A percentile compares a stretch with the other conserved stretches of the same genome.
These are phyloP conservation scores for Frankliniella fusca DNA, from an alignment of 2,888 invertebrate species.

Conservation along the genomic window DNA sequence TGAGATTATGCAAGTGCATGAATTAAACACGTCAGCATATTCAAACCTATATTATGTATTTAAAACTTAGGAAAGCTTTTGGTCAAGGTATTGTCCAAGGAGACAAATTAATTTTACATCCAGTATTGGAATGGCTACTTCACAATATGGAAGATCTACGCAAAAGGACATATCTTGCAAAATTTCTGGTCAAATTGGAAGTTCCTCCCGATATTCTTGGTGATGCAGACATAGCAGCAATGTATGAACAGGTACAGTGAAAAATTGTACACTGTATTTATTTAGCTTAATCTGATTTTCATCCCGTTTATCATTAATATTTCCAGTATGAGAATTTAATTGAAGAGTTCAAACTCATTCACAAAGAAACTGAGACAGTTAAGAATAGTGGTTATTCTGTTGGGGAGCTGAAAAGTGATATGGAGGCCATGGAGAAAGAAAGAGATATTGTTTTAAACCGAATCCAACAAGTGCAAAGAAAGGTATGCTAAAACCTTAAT, in stretches of 20 bases:
- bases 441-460: constrained; percentile 66
- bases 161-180: constrained; percentile 81
- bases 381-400: constrained; percentile 61
- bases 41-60: no score
- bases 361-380: constrained; percentile 64
- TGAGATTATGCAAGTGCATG: no score
- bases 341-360: constrained; percentile 74
- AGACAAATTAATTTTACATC: constrained; percentile 68
- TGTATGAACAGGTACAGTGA: constrained; percentile 57
- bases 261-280: not conserved
- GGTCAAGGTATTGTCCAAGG: constrained; percentile 66
- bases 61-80: constrained; percentile 52
- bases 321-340: constrained; percentile 66
- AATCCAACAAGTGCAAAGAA: constrained; percentile 55
- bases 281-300: not conserved
- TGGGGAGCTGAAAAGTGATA: constrained; percentile 75
- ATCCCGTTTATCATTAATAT: constrained; percentile 31
- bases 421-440: constrained; percentile 82
- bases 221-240: constrained; percentile 67
- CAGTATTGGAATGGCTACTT: constrained; percentile 76
- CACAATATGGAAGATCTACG: constrained; percentile 67
- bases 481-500: constrained; percentile 49
- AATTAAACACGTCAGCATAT: no score
- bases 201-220: constrained; percentile 69
- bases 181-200: constrained; percentile 60